phyloP scores from a whole-genome alignment of 2,888 invertebrate genomes.

The Hecatera dysodea region DNA sequence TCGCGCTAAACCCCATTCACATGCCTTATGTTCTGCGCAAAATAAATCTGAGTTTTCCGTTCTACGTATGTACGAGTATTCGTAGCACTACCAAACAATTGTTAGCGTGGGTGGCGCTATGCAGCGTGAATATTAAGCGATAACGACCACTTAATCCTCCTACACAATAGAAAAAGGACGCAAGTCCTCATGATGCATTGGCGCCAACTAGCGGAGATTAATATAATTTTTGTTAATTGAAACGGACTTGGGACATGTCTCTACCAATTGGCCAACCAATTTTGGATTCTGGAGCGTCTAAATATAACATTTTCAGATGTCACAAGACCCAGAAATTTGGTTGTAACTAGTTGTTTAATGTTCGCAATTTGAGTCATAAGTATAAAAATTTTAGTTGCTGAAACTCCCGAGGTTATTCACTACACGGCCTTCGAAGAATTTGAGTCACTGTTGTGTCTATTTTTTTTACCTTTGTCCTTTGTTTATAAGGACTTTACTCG shows the following conservation, averaged over 20 bases:
- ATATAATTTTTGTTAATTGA: conserved; percentile 87
- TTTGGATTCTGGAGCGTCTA: conserved; percentile 83
- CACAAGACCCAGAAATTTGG: conserved; percentile 63
- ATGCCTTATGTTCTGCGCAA: conserved; percentile 27
- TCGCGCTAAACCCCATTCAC: conserved; percentile 29
- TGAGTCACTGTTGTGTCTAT: conserved; percentile 46
- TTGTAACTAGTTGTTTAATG: conserved; percentile 52
- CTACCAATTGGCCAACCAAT: conserved; percentile 80
- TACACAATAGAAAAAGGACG: conserved; percentile 43
- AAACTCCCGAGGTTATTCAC: conserved; percentile 25
- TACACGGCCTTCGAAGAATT: conserved; percentile 44
- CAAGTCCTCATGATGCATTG: conserved; percentile 69
- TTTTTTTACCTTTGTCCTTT: conserved; percentile 42
- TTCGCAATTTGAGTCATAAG: conserved; percentile 57
- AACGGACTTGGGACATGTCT: conserved; percentile 79
- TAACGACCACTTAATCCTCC: conserved; percentile 56
- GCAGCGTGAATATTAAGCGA: conserved; percentile 61
- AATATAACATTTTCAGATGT: conserved; percentile 77
- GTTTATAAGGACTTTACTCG: conserved; percentile 19
- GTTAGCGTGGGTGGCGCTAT: conserved; percentile 57
- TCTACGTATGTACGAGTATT: conserved; percentile 21
- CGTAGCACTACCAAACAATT: conserved; percentile 28
- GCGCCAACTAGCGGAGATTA: conserved; percentile 84
- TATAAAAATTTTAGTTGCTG: conserved; percentile 28
- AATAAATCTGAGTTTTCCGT: conserved; percentile 54